Conservation (phyloP, 1,140 invertebrate species). For the Phymorhynchus buccinoides region DNA sequence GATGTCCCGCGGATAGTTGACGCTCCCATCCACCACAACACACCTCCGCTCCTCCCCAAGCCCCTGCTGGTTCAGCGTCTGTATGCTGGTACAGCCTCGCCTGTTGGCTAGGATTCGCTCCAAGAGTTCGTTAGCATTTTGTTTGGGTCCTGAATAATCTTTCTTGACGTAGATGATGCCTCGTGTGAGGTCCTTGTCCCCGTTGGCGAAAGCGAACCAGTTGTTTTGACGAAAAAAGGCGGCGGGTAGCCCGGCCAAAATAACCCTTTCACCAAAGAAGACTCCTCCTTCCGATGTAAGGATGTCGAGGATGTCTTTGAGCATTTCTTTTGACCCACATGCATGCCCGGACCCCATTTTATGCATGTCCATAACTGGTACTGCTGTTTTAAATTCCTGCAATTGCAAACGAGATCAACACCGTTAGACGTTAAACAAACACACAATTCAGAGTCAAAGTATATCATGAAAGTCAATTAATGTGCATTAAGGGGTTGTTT, state of each 20-base stretch:
- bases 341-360: not conserved
- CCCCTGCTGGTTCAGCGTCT: not conserved
- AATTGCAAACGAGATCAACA: too few species aligned
- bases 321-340: not conserved
- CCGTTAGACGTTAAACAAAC: too few species aligned
- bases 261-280: not conserved
- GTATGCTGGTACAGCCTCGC: not conserved
- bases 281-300: not conserved
- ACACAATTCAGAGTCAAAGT: not conserved
- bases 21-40: not conserved
- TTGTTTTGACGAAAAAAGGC: not conserved
- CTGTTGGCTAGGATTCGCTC: not conserved
- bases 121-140: not conserved
- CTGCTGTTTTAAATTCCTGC: not conserved
- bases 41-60: not conserved
- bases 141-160: not conserved
- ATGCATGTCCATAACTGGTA: not conserved
- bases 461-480: too few species aligned
- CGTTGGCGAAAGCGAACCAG: not conserved
- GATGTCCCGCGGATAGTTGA: conserved; percentile 37
- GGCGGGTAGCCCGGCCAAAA: not conserved
- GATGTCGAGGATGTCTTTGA: not conserved
- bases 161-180: not conserved
- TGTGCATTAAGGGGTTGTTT: not conserved
- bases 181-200: not conserved